phyloP scores from a whole-genome alignment of 2,797 vertebrate genomes.

The Psittacula echo region DNA sequence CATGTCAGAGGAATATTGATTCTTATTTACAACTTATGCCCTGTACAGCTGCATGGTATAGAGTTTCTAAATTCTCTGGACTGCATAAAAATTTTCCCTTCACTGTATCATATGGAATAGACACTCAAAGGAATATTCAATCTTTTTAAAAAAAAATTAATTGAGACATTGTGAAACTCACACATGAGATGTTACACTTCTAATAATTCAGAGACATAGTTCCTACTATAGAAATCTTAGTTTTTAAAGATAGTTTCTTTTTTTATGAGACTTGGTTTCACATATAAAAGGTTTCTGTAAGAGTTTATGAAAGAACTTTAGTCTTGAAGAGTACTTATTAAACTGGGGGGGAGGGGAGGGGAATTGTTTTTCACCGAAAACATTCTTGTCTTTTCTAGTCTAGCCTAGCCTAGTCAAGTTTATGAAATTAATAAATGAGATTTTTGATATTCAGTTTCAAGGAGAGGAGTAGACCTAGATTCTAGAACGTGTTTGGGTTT shows the following conservation, averaged over 20 bases:
- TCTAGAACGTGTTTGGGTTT: background rate
- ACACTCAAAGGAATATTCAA: background rate
- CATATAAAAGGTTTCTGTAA: background rate
- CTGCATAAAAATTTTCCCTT: background rate
- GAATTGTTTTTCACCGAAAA: background rate
- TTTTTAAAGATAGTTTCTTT: background rate
- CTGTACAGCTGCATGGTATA: background rate
- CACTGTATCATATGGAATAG: background rate
- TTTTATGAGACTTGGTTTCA: background rate
- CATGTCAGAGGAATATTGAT: background rate
- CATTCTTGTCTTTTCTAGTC: background rate
- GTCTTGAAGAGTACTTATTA: background rate
- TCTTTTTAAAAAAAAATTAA: background rate
- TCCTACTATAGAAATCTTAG: background rate
- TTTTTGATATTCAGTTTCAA: background rate
- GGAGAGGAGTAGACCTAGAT: background rate
- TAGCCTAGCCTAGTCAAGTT: background rate
- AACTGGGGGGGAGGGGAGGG: background rate
- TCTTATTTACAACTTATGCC: slow-evolving; percentile 6
- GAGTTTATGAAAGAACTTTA: background rate
- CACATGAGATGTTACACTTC: background rate
- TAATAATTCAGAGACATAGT: background rate
- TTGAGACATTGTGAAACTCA: background rate
- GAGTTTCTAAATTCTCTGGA: background rate
- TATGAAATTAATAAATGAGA: background rate